Evolutionary conservation across 53 echinoderm and acorn worm genomes (phyloP).

Genomic region (Stichopus horrens): DNA sequence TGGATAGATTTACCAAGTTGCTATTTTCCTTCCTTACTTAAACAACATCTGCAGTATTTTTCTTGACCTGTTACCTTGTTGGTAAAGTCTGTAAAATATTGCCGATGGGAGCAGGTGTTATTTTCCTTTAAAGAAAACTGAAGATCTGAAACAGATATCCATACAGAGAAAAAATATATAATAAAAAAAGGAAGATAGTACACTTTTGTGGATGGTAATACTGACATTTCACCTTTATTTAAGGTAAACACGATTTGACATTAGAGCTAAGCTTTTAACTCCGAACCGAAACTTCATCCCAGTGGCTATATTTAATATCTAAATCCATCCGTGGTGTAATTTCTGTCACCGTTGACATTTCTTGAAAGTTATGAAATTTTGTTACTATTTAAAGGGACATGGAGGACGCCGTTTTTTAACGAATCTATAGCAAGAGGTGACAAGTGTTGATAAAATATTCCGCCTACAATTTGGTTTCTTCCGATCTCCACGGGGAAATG

Average conservation of each 20-base stretch:
- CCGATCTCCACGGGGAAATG: too few species aligned
- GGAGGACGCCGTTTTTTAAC: too few species aligned
- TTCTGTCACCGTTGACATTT: neutral
- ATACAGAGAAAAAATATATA: neutral
- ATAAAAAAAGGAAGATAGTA: neutral
- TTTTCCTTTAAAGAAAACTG: neutral
- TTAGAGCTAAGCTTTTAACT: neutral
- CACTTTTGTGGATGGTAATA: neutral
- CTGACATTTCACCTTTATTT: neutral
- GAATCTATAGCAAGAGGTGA: too few species aligned
- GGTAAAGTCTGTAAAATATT: neutral
- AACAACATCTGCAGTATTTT: too few species aligned
- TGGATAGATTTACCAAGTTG: too few species aligned
- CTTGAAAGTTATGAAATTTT: neutral
- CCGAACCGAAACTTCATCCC: neutral
- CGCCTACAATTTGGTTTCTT: too few species aligned
- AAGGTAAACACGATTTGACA: neutral
- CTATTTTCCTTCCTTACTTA: too few species aligned
- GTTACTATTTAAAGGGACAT: too few species aligned
- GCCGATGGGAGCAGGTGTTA: neutral
- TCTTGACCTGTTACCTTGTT: too few species aligned
- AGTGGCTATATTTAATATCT: neutral
- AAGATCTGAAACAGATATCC: neutral
- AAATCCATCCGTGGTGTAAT: neutral
- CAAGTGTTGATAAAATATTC: too few species aligned